Base-by-base conservation (phyloP, 2,888 invertebrate genomes). In the Timema podura region DNA sequence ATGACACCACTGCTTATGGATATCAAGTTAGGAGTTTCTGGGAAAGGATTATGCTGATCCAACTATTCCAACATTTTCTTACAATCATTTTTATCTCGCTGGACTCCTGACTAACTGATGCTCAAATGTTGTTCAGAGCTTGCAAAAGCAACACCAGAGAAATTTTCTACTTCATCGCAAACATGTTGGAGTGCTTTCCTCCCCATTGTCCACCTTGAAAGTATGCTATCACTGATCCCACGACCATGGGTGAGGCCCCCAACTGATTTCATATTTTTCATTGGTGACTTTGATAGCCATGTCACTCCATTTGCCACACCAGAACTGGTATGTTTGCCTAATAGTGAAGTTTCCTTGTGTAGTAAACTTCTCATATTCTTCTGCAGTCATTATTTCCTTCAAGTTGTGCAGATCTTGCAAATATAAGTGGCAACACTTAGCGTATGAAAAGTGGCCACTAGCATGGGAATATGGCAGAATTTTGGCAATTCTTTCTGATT, bases 361-460 rank as follows among this genome's bases (percentile, higher is more conserved):
- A 16, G 59, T 70, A 44, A 70, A 67, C 30, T 13, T 13, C 13
- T 59, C n/a, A 16, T 65, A 68, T 49, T 71, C 65, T 16, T 44
- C 66, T 8, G 64, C 13, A n/a, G 67, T 45, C 66, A 71, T 59
- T 13, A 16, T 61, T 46, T 73, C 46, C 30, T 30, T 30, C n/a
- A 74, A 64, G 46, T 67, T 46, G 45, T 68, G 44, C 72, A 69
- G 73, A 11, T 73, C 69, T 68, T 75, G 75, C 8, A 75, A 48
- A 64, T 70, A 75, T 15, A 75, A 44, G 57, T 74, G 72, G 15
- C 67, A 64, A 68, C 68, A 73, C 66, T 73, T 74, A 9, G 73
- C 68, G 68, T 76, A 73, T 44, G 49, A 64, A 11, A 72, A 70
- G 69, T 77, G 76, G 3, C 76, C 77, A 65, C 64, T 67, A 46